Evolutionary conservation across 1,140 invertebrate genomes (phyloP).

Genomic region (Conus ventricosus): DNA sequence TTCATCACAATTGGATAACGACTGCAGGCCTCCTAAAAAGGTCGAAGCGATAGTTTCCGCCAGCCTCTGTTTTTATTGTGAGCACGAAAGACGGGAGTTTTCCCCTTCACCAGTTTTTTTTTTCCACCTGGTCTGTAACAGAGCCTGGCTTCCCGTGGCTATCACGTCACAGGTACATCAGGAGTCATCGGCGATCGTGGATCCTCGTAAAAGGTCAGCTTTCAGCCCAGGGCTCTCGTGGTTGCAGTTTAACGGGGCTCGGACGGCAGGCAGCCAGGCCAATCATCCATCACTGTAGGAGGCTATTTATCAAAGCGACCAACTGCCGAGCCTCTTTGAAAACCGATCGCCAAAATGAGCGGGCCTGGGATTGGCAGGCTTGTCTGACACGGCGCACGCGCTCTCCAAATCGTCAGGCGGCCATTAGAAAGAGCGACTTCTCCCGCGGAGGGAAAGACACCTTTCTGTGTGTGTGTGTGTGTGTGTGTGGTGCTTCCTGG

Average conservation of each 20-base stretch:
- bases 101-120: not conserved
- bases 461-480: too few relatives aligned
- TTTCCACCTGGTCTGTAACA: not conserved
- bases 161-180: not conserved
- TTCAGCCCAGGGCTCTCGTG: not conserved
- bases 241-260: not conserved
- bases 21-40: not conserved
- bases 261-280: not conserved
- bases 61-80: not conserved
- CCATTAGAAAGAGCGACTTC: not conserved
- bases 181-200: not conserved
- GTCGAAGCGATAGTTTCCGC: not conserved
- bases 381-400: not conserved
- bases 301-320: not conserved
- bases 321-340: not conserved
- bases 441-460: not conserved
- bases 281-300: not conserved
- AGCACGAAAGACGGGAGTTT: not conserved
- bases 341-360: not conserved
- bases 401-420: not conserved
- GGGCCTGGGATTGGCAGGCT: not conserved
- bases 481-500: not conserved
- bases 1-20: not conserved
- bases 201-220: not conserved
- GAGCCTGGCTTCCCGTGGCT: not conserved